Evolutionary conservation across 92 coral and sea anemone genomes (phyloP), one percentile per base, ranked within the genome.

Genomic region (Phenganax subtilis): DNA sequence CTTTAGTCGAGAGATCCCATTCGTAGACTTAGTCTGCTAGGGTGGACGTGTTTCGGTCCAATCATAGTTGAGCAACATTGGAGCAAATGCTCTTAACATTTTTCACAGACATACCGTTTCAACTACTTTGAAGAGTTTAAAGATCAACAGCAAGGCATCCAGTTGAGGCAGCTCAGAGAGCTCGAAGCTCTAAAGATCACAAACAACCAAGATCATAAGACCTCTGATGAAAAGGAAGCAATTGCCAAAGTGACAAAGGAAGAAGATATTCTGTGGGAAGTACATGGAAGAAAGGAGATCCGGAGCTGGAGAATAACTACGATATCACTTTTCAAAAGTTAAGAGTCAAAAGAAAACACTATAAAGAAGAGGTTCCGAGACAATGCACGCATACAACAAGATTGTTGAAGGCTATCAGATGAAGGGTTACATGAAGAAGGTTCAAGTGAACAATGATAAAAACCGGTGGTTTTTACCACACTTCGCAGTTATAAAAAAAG

Each of bases 41-140:
- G 83, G 37, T 84, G 87, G 87, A 81, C 82, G 84, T 85, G 91
- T 71, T 89, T 89, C 75, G 87, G 91, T 27, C 87, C 91, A 17
- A 75, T 87, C 47, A 47, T 83, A 71, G 83, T 87, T 61, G 87
- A 84, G 84, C 77, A 80, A 44, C 44, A 51, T 73, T 58, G 82
- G 70, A 71, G 56, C 70, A 60, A 80, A 30, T 27, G 82, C n/a
- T 85, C 75, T 55, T 71, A 86, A 31, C 91, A 85, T 65, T 75
- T 75, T 57, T 73, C 90, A 31, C 81, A 80, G 47, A 80, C 84
- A 27, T 87, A 87, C 70, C 89, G 87, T 31, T 51, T 70, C 31
- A 76, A 68, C 65, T 58, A 72, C 0, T 59, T 72, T 54, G 51
- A 55, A 56, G 58, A 51, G 29, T 65, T 28, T 76, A 76, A 87